Base-by-base conservation (phyloP, 2,797 vertebrate genomes). In the Neoniphon sammara region DNA sequence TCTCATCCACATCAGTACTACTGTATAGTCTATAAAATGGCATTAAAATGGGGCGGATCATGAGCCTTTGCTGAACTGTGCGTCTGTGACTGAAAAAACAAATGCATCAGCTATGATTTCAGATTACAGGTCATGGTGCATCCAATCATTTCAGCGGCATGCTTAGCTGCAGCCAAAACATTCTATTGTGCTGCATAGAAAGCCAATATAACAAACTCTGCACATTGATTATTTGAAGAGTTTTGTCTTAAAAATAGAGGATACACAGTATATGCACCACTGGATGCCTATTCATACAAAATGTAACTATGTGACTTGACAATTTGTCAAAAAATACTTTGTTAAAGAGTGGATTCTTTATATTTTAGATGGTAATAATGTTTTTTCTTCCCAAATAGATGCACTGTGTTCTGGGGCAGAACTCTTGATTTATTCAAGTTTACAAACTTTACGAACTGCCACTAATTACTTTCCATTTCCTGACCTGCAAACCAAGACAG, bases 401-500 rank as follows among this genome's bases (percentile, higher is more conserved):
- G 25, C 76, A 69, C n/a, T 61, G 47, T 63, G 54, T 42, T 61
- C 68, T 46, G 20, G 9, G 73, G 85, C 70, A 63, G 0, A 64
- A 20, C 4, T 23, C 49, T 66, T 57, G 23, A 58, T 31, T 66
- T 17, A 69, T 77, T 78, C 31, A 52, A 4, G n/a, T 49, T 50
- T 50, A 8, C 31, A 34, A 3, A 31, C 47, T 62, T 66, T 34
- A 56, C 36, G 12, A 1, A 15, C 4, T 30, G 46, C 78, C 73
- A 87, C 68, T 46, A 1, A 20, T 81, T 82, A 73, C 80, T 27
- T 18, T 73, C 72, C 68, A 78, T 65, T 73, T 78, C 5, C 36
- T 90, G 86, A 89, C 88, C 87, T 84, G 84, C 82, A 85, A 88
- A 90, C 79, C 86, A 83, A 83, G 68, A 87, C 81, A 88, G 88